Conservation (phyloP, 2,888 invertebrate species). For the Chironomus tentans region DNA sequence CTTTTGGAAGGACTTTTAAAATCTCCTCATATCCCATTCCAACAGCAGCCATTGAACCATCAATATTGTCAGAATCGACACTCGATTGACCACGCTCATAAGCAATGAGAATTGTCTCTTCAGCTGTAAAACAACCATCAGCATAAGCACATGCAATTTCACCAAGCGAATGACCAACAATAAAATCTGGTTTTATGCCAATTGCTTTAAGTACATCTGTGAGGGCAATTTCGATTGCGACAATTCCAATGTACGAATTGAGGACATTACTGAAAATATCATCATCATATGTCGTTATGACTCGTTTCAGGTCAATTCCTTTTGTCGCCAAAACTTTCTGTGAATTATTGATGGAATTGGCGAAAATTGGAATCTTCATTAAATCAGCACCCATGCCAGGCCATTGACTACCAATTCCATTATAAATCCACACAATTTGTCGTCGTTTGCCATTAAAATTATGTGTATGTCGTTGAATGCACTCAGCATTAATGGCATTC, state of each 20-base stretch:
- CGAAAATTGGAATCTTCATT: conserved; percentile 59
- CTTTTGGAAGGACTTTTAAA: conserved; percentile 34
- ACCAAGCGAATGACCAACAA: conserved; percentile 75
- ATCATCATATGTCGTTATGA: conserved; percentile 51
- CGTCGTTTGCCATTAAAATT: neutral
- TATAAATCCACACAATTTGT: conserved; percentile 49
- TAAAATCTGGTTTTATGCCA: conserved; percentile 45
- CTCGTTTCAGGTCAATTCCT: conserved; percentile 54
- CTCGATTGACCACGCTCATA: conserved; percentile 67
- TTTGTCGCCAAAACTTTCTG: conserved; percentile 53
- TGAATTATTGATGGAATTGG: conserved; percentile 55
- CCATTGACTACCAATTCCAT: conserved; percentile 80
- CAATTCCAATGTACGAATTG: conserved; percentile 64
- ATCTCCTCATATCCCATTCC: conserved; percentile 59
- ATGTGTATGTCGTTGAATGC: neutral
- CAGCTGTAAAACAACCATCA: conserved; percentile 73
- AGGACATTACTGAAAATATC: conserved; percentile 57
- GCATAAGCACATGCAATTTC: conserved; percentile 87
- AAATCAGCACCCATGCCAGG: conserved; percentile 65
- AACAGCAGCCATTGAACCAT: conserved; percentile 76
- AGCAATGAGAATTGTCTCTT: conserved; percentile 68
- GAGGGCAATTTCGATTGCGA: conserved; percentile 58
- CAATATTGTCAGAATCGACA: conserved; percentile 52
- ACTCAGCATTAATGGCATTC: neutral
- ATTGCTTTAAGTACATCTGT: conserved; percentile 46